phyloP scores from a whole-genome alignment of 2,797 vertebrate species.

The Acipenser oxyrinchus region DNA sequence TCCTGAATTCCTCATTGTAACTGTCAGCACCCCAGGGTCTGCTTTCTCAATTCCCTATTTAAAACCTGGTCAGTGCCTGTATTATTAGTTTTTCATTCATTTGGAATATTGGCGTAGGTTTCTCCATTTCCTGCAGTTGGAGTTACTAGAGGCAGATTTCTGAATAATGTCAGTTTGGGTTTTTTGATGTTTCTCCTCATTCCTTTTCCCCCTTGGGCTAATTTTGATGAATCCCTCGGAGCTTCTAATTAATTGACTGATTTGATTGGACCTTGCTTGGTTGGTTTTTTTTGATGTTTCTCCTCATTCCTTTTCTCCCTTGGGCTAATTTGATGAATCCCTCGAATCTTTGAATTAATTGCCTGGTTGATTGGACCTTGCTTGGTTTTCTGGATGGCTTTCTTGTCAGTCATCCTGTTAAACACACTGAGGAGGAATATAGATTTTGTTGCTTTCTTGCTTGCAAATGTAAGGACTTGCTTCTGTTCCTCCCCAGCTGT shows the following conservation, averaged over 20 bases:
- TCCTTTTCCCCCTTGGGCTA: constrained; percentile 1
- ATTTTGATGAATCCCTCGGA: neutral
- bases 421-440: neutral
- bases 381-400: neutral
- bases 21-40: neutral
- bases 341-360: neutral
- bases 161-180: neutral
- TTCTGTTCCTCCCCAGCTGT: too few relatives aligned
- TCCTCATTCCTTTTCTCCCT: neutral
- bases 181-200: neutral
- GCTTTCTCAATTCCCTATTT: neutral
- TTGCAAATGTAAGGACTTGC: too few relatives aligned
- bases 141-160: neutral
- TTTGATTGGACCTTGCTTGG: neutral
- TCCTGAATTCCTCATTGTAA: constrained; percentile 8
- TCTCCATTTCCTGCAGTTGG: neutral
- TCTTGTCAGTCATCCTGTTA: neutral
- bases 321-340: neutral
- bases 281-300: neutral
- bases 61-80: neutral
- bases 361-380: neutral
- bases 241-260: neutral
- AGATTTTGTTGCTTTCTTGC: neutral
- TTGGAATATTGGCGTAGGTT: neutral
- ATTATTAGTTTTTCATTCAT: neutral